Percentiles rank a stretch among this genome's conserved stretches.
Conservation (phyloP, 2,888 invertebrate species). For the Philopedon plagiatum region DNA sequence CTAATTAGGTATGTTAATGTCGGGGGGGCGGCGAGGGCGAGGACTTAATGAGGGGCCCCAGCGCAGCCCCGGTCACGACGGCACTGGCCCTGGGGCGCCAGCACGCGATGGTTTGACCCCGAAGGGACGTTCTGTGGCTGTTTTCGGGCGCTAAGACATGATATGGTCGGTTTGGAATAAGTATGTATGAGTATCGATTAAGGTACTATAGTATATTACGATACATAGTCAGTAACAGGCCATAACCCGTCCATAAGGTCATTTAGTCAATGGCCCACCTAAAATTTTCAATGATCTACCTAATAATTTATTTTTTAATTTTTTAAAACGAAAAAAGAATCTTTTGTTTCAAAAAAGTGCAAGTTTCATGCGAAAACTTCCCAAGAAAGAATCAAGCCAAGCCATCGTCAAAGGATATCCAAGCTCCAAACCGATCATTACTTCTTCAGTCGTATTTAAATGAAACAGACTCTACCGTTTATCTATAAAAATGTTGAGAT, state of each 20-base stretch:
- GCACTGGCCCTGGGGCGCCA: slow-evolving; percentile 59
- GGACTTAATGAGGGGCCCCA: slow-evolving; percentile 63
- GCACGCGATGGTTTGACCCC: slow-evolving; percentile 60
- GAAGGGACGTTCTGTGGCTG: slow-evolving; percentile 37
- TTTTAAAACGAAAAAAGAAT: no score
- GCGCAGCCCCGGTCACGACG: slow-evolving; percentile 57
- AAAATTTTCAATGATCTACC: no score
- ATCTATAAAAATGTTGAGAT: slow-evolving; percentile 13
- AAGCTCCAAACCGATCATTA: no score
- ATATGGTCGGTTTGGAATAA: slow-evolving; percentile 3
- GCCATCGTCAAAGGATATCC: no score
- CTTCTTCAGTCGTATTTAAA: not conserved
- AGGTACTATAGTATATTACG: no score
- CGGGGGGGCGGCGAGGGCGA: slow-evolving; percentile 68
- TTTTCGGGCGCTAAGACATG: not conserved
- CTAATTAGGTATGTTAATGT: slow-evolving; percentile 69
- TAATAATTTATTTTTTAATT: no score
- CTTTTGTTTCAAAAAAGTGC: no score
- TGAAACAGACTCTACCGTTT: slow-evolving; percentile 3
- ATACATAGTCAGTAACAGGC: no score
- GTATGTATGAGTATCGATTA: not conserved
- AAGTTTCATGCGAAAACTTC: no score
- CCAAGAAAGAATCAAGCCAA: no score
- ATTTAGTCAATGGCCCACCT: no score
- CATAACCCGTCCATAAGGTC: no score